Evolutionary conservation across 2,797 vertebrate genomes (phyloP).

Genomic region (Ataeniobius toweri): DNA sequence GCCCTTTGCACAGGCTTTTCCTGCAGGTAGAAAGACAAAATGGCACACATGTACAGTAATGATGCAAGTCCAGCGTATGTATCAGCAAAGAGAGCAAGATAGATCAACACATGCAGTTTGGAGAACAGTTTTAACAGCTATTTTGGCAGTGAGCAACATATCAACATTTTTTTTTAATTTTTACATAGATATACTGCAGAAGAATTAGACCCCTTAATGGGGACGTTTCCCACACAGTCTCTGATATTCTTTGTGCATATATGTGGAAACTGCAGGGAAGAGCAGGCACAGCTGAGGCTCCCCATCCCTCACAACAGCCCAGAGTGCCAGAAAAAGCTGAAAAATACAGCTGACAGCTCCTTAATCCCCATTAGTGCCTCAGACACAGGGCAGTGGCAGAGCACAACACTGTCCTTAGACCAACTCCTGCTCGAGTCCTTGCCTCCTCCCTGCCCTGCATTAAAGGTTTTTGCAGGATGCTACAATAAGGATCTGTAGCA

Average conservation of each 20-base stretch:
- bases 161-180: constrained; percentile 43
- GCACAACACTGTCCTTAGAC: constrained; percentile 43
- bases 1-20: constrained; percentile 30
- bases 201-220: constrained; percentile 31
- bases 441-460: constrained; percentile 43
- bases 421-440: constrained; percentile 45
- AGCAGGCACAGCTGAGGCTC: constrained; percentile 41
- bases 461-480: constrained; percentile 40
- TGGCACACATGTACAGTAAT: constrained; percentile 67
- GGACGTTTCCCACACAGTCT: constrained; percentile 29
- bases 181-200: constrained; percentile 65
- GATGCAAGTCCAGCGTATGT: constrained; percentile 67
- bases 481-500: constrained; percentile 38
- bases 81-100: constrained; percentile 68
- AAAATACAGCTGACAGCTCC: constrained; percentile 63
- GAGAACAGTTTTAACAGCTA: constrained; percentile 67
- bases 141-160: constrained; percentile 80
- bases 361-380: constrained; percentile 69
- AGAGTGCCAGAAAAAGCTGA: constrained; percentile 56
- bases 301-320: constrained; percentile 35
- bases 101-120: constrained; percentile 79
- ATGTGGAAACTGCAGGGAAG: constrained; percentile 42
- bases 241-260: constrained; percentile 45
- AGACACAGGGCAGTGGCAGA: constrained; percentile 53
- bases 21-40: constrained; percentile 57